These are phyloP conservation scores for Papilio aristodemus DNA, from an alignment of 1,140 invertebrate species.

Conservation along the genomic window DNA sequence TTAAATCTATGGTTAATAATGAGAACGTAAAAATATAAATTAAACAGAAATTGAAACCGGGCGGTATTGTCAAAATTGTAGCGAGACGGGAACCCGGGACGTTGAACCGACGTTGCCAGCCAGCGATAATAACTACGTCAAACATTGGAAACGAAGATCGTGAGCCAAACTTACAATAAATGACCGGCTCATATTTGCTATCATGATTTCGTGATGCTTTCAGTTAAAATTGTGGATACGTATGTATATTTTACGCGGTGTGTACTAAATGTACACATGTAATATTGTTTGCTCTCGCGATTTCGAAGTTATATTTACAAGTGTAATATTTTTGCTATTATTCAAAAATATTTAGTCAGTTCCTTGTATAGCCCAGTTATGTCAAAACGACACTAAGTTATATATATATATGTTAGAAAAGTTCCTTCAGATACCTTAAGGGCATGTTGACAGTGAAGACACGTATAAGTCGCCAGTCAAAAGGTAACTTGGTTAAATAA, in stretches of 20 bases:
- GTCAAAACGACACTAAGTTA: no score
- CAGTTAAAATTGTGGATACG: constrained; percentile 40
- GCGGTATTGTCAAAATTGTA: constrained; percentile 39
- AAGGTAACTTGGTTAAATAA: no score
- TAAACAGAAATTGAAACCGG: constrained; percentile 32
- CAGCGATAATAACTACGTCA: constrained; percentile 63
- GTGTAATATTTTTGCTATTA: constrained; percentile 4
- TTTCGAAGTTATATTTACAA: not conserved
- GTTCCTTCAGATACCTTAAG: no score
- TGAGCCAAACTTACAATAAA: constrained; percentile 69
- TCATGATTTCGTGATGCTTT: constrained; percentile 59
- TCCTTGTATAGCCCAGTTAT: not conserved
- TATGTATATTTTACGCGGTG: not conserved
- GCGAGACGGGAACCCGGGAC: constrained; percentile 48
- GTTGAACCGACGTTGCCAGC: constrained; percentile 60
- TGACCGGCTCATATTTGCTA: constrained; percentile 64
- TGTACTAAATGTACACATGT: not conserved
- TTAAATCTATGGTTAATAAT: no score
- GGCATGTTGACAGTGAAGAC: no score
- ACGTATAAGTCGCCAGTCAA: no score
- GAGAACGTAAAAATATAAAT: not conserved
- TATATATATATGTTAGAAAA: no score
- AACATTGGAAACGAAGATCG: constrained; percentile 62
- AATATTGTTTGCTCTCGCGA: constrained; percentile 18
- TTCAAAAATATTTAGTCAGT: not conserved